Conservation (phyloP, 1,140 invertebrate species). For the Drosophila suzukii region DNA sequence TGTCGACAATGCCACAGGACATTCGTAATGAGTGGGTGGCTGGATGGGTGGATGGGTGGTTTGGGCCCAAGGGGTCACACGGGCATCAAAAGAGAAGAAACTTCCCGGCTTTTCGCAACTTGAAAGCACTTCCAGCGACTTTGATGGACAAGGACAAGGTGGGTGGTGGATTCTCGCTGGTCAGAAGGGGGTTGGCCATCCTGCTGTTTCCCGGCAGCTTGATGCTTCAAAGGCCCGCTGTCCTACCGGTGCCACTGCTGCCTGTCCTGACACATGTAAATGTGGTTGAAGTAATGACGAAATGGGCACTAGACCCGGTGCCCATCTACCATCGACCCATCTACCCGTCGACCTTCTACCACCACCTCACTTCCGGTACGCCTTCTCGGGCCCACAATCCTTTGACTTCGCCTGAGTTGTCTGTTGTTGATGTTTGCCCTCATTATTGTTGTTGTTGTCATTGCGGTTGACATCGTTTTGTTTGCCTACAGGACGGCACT, state of each 20-base stretch:
- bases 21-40: constrained; percentile 74
- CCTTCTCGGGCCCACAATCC: constrained; percentile 57
- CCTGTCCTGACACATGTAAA: constrained; percentile 79
- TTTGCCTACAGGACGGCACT: constrained; percentile 71
- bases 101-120: constrained; percentile 65
- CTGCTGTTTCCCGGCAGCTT: constrained; percentile 45
- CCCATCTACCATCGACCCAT: constrained; percentile 32
- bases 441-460: constrained; percentile 79
- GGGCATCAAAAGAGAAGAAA: constrained; percentile 74
- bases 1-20: constrained; percentile 83
- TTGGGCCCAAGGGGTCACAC: constrained; percentile 9
- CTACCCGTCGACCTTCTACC: constrained; percentile 3
- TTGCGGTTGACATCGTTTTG: constrained; percentile 82
- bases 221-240: constrained; percentile 72
- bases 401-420: constrained; percentile 72
- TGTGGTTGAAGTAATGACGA: constrained; percentile 84
- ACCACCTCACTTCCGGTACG: constrained; percentile 31
- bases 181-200: constrained; percentile 64
- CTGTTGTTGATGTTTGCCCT: constrained; percentile 83
- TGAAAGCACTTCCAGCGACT: constrained; percentile 71
- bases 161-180: constrained; percentile 35
- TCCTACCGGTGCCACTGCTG: constrained; percentile 15
- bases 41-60: too few relatives aligned
- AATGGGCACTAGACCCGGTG: constrained; percentile 75
- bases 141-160: constrained; percentile 70